Conservation (phyloP, 2,113 vertebrate species). For the Onychostoma macrolepis region DNA sequence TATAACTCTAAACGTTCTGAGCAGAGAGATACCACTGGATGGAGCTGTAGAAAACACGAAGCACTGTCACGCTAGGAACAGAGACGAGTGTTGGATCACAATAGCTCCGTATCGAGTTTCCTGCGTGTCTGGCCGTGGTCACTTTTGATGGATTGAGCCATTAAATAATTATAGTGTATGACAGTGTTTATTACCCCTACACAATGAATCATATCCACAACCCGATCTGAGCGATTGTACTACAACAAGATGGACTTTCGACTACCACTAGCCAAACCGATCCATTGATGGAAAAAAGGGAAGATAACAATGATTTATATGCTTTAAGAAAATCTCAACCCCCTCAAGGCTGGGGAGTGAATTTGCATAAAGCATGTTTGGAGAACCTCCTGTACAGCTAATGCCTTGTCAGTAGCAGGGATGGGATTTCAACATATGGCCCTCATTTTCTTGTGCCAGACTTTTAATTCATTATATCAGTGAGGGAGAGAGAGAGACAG, state of each 20-base stretch:
- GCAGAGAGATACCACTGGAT: constrained; percentile 64
- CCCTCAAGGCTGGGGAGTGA: constrained; percentile 42
- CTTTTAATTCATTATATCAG: constrained; percentile 68
- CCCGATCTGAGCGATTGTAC: constrained; percentile 34
- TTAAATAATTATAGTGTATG: constrained; percentile 67
- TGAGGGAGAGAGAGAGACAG: constrained; percentile 28
- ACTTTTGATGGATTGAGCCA: constrained; percentile 68
- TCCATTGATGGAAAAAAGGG: constrained; percentile 21
- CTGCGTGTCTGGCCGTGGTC: constrained; percentile 61
- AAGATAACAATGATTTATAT: constrained; percentile 55
- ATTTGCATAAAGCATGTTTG: constrained; percentile 68
- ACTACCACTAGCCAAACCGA: constrained; percentile 15
- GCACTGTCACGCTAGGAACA: constrained; percentile 59
- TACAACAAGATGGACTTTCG: constrained; percentile 35
- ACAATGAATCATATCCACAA: constrained; percentile 64
- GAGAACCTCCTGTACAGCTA: constrained; percentile 58
- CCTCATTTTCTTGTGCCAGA: constrained; percentile 67
- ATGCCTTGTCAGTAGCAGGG: constrained; percentile 65
- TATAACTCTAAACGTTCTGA: neutral
- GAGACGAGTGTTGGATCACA: constrained; percentile 55
- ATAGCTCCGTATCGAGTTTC: constrained; percentile 63
- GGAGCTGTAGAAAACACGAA: constrained; percentile 62
- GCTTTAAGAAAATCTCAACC: constrained; percentile 44
- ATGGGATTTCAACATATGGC: constrained; percentile 70
- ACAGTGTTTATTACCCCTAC: constrained; percentile 64